Evolutionary conservation across 2,888 invertebrate species (phyloP).

Genomic region (Brenthis ino): DNA sequence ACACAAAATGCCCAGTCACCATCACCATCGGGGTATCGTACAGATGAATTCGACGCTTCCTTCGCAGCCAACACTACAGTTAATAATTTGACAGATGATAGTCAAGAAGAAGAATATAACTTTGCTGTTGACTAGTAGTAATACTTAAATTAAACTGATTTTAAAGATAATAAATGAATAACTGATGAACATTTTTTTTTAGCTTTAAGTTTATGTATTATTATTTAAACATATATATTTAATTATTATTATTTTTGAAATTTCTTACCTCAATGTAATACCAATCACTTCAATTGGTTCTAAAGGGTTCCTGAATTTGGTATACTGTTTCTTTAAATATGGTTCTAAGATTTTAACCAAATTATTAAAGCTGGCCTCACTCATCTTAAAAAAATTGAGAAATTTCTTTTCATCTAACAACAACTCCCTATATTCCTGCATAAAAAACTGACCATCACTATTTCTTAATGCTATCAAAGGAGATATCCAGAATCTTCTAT

Average conservation of each 20-base stretch:
- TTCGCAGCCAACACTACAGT: slow-evolving; percentile 5
- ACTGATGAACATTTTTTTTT: slow-evolving; percentile 19
- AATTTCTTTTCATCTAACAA: slow-evolving; percentile 39
- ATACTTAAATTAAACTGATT: slow-evolving; percentile 37
- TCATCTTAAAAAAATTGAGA: slow-evolving; percentile 22
- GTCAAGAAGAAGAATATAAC: slow-evolving; percentile 36
- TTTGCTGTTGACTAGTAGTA: slow-evolving; percentile 39
- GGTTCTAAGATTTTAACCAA: slow-evolving; percentile 14
- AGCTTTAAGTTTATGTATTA: too few relatives aligned
- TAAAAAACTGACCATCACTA: slow-evolving; percentile 43
- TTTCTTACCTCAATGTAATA: slow-evolving; percentile 40
- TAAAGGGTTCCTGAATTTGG: slow-evolving; percentile 39
- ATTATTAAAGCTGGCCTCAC: too few relatives aligned
- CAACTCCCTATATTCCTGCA: slow-evolving; percentile 43
- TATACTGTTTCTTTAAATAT: slow-evolving; percentile 37
- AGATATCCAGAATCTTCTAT: slow-evolving; percentile 37
- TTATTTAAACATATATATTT: too few relatives aligned
- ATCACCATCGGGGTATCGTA: slow-evolving; percentile 41
- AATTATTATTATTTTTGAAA: slow-evolving; percentile 19
- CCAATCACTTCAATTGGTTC: slow-evolving; percentile 41
- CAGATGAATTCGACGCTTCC: slow-evolving; percentile 37
- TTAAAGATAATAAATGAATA: slow-evolving; percentile 36
- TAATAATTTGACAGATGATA: too few relatives aligned
- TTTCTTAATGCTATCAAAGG: slow-evolving; percentile 42
- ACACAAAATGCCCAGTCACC: slow-evolving; percentile 35